Base-by-base conservation (phyloP, 2,888 invertebrate genomes). In the Brachylomia viminalis region DNA sequence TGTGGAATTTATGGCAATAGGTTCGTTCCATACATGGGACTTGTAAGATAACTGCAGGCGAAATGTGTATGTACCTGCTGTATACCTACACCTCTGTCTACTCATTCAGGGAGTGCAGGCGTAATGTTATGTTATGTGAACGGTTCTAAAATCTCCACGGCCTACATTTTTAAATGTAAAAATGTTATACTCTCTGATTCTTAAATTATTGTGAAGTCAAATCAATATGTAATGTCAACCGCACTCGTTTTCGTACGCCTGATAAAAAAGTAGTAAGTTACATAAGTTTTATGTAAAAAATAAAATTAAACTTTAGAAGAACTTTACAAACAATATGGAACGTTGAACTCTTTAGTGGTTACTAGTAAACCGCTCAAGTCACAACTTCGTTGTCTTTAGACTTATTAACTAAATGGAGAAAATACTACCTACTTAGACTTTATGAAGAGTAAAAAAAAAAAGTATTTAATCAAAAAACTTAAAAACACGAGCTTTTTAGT, bases 251-350 rank as follows among this genome's bases (percentile, higher is more conserved):
- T 59, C 11, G n/a, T n/a, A 59, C 49, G n/a, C 1, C 49, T 42
- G 49, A 42, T 66, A 45, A 13, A 73, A 73, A 59, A 7, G 1
- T 30, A n/a, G 17, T 74, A 65, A 73, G 66, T 74, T 45, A 76
- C 0, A 2, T 4, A 59, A 23, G 17, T 17, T 47, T 54, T 20
- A 33, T 45, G 45, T 45, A 33, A 54, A 66, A 72, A 54, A 3
- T 38, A 59, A 59, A 30, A 61, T 17, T 42, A 42, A 69, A 27
- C 23, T 30, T 13, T 56, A 56, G 42, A 49, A 47, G 7, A 3
- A 17, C 23, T n/a, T n/a, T n/a, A n/a, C n/a, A n/a, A n/a, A n/a
- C n/a, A n/a, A n/a, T n/a, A n/a, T n/a, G n/a, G n/a, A n/a, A n/a
- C n/a, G n/a, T n/a, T n/a, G n/a, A n/a, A n/a, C n/a, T n/a, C n/a